Conservation (phyloP, 2,888 invertebrate species). For the Microctonus hyperodae region DNA sequence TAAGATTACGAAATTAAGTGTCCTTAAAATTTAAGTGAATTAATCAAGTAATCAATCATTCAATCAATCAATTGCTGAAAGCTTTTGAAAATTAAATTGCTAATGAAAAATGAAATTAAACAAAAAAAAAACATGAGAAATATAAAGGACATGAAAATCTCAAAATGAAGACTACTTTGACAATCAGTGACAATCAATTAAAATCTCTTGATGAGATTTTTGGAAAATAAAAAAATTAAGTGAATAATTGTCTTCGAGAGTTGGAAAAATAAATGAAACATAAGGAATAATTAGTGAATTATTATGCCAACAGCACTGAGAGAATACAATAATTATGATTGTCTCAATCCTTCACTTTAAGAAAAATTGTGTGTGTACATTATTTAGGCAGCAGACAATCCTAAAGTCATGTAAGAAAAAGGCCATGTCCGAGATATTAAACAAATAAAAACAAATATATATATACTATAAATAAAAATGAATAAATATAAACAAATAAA, state of each 20-base stretch:
- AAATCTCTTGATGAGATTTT: slow-evolving; percentile 19
- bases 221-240: slow-evolving; percentile 1
- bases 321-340: slow-evolving; percentile 33
- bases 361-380: slow-evolving; percentile 10
- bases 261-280: background rate
- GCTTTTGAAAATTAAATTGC: slow-evolving; percentile 27
- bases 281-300: background rate
- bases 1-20: slow-evolving; percentile 60
- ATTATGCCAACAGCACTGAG: slow-evolving; percentile 17
- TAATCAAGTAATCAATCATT: slow-evolving; percentile 22
- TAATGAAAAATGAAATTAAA: slow-evolving; percentile 11
- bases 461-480: background rate
- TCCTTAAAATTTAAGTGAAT: slow-evolving; percentile 57
- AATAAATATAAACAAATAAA: slow-evolving; percentile 19
- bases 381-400: slow-evolving; percentile 33
- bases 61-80: slow-evolving; percentile 16
- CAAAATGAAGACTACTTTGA: slow-evolving; percentile 32
- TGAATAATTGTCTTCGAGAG: background rate
- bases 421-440: background rate
- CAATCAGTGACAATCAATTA: slow-evolving; percentile 43
- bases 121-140: background rate
- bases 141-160: slow-evolving; percentile 2
- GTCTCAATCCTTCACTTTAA: background rate
- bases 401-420: slow-evolving; percentile 24
- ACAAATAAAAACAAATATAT: slow-evolving; percentile 16